Evolutionary conservation across 2,888 invertebrate genomes (phyloP), one percentile per base, ranked within the genome.

Genomic region (Scaptomyza tumidula): DNA sequence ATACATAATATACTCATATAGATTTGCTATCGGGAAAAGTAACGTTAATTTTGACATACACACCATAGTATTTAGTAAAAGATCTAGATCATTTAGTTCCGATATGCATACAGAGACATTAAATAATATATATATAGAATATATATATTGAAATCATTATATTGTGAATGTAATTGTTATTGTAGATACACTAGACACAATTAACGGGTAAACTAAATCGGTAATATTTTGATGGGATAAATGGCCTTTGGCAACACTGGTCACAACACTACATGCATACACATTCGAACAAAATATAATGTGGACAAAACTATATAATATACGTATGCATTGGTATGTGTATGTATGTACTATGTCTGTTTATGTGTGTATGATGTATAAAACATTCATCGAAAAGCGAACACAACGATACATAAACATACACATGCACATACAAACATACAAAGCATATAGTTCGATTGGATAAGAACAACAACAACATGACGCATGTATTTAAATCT

Each of bases 401-500:
- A 33, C 13, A 48, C 43, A 33, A 10, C 33, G 29, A 27, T 48
- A n/a, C 48, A 27, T 29, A 29, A n/a, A 50, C 50, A 27, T 37
- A 14, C 37, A 14, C 9, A 41, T 14, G 16, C 13, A 41, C 16
- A 13, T 16, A 7, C 14, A 27, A 29, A 31, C 2, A 29, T 49
- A 27, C 19, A 52, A 33, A 39, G 27, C 27, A 37, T 53, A 39
- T 33, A 53, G 13, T 52, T 31, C 24, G 14, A 37, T 64, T 64
- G 45, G 27, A 16, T 46, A 31, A 9, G 9, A 31, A 9, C 33
- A 35, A 13, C 33, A 35, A 13, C 35, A 37, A 39, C 31, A 54
- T 41, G 46, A 41, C 31, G 65, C 65, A 65, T 65, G 68, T n/a
- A 39, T 37, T 9, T 9, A 24, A 29, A 24, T 35, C 13, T 50